Percentiles rank a stretch among this genome's conserved stretches.
These are phyloP conservation scores for Rallus limicola DNA, from an alignment of 2,113 vertebrate species.

Conservation along the genomic window DNA sequence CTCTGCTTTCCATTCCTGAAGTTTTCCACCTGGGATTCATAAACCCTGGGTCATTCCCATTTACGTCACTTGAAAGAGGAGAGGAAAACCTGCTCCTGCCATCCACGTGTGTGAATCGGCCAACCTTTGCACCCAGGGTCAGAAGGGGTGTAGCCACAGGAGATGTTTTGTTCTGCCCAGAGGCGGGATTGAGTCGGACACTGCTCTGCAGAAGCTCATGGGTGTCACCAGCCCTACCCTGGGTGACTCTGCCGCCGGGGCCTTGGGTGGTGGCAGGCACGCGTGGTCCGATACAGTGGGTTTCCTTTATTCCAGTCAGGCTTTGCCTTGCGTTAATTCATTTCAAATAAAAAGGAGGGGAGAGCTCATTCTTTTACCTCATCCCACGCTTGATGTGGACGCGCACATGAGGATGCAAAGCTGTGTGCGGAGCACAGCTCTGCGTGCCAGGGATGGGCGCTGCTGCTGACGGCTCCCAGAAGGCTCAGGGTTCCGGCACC, in stretches of 20 bases:
- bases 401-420: accelerated
- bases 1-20: not conserved
- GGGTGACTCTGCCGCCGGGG: not conserved
- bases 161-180: not conserved
- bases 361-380: not conserved
- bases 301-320: not conserved
- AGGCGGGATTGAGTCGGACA: not conserved
- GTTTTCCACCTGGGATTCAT: not conserved
- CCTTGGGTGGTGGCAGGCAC: not conserved
- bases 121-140: not conserved
- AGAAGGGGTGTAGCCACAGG: accelerated
- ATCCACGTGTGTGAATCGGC: not conserved
- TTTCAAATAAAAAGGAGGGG: not conserved
- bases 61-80: not conserved
- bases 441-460: accelerated
- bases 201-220: accelerated
- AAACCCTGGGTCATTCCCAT: not conserved
- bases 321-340: not conserved
- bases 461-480: accelerated
- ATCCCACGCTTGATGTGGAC: accelerated
- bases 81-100: accelerated
- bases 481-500: not conserved
- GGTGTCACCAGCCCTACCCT: not conserved
- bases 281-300: accelerated
- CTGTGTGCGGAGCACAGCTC: accelerated